Evolutionary conservation across 2,113 vertebrate genomes (phyloP).

Genomic region (Mohoua ochrocephala): DNA sequence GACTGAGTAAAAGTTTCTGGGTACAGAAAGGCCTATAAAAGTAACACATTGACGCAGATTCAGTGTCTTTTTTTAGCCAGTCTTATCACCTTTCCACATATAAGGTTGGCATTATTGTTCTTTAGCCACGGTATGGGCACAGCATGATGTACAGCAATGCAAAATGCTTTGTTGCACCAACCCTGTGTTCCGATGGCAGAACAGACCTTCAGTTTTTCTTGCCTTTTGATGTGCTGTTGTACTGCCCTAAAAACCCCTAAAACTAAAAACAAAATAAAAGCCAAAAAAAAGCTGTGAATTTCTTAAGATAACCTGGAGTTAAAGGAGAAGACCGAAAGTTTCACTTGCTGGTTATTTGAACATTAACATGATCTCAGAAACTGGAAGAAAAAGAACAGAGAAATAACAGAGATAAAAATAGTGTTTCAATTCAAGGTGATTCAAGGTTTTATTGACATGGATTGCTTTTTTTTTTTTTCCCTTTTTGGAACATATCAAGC

Average conservation of each 20-base stretch:
- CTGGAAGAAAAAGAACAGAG: neutral
- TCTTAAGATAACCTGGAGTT: neutral
- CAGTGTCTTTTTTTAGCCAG: constrained; percentile 8
- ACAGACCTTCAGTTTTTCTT: neutral
- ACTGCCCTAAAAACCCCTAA: neutral
- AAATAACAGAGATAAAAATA: neutral
- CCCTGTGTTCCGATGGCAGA: neutral
- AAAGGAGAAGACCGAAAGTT: neutral
- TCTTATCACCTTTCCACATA: neutral
- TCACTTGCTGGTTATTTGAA: neutral
- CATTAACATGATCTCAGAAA: neutral
- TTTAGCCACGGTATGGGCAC: neutral
- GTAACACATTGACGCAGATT: neutral
- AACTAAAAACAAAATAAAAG: neutral
- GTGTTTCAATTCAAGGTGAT: neutral
- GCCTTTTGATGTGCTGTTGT: neutral
- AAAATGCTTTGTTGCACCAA: neutral
- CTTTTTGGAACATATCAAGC: neutral
- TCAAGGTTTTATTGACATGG: neutral
- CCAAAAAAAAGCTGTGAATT: neutral
- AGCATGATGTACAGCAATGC: neutral
- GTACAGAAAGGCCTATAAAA: constrained; percentile 4
- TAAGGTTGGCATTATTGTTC: neutral
- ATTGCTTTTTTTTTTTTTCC: neutral
- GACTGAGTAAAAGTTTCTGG: neutral